Base-by-base conservation (phyloP, 2,888 invertebrate genomes). In the Oscheius sp. region DNA sequence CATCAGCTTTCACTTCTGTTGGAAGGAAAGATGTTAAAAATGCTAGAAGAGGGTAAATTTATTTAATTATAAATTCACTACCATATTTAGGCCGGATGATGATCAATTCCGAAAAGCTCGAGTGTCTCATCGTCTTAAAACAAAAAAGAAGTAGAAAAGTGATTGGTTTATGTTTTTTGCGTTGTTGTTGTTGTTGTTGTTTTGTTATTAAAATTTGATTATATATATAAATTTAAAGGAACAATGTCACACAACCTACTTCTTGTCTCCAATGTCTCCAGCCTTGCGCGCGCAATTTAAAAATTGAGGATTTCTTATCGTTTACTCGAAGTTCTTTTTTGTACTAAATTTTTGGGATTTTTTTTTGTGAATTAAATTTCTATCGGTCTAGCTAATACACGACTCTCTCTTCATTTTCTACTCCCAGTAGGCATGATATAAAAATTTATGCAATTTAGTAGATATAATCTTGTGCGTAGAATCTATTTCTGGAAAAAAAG, bases 31-130 rank as follows among this genome's bases (percentile, higher is more conserved):
- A 73, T 14, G 73, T 82, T 33, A 83, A 83, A 67, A 71, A 68
- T 33, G 75, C 77, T 45, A 69, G 82, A 30, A 67, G 75, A 20
- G 82, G 82, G 87, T 88, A 32, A 45, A 56, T 49, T 47, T 6
- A 9, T 24, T 5, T 54, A 6, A 24, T 54, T 28, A 8, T 36
- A 14, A 17, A 28, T 28, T 36, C n/a, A n/a, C 8, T 6, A 17
- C 8, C 9, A 26, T 68, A 69, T 74, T 68, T 61, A 74, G 77
- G 63, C 77, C 77, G n/a, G 70, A 73, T 45, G 77, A 77, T 50
- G 57, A 47, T 17, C 63, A 70, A 26, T 77, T 77, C 74, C 69
- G 67, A 33, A 71, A 71, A 36, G 73, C 72, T 26, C 71, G 74
- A 33, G 77, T 77, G 22, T 73, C 77, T 17, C 77, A 77, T 66